Base-by-base conservation (phyloP, 2,888 invertebrate species). In the Mamestra brassicae region DNA sequence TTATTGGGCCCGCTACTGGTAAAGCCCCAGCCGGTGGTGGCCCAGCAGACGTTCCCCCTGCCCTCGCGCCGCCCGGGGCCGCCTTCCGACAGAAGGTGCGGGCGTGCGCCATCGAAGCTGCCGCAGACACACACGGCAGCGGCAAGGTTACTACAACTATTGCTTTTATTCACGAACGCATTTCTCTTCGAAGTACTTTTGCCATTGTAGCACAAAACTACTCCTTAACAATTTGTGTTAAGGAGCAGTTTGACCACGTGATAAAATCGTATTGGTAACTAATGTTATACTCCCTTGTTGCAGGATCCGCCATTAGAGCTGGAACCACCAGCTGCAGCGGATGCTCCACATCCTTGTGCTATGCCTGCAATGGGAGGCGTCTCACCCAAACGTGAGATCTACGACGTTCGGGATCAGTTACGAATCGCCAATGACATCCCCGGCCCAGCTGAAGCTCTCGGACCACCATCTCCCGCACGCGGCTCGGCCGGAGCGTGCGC, bases 1-100 rank as follows among this genome's bases (percentile, higher is more conserved):
- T 97, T 98, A 98, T 98, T 98, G 98, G 98, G 98, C 98, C 98
- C 98, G 98, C 98, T 98, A 98, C 98, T 98, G 98, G 98, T 98
- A 98, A 98, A 98, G 98, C 98, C 98, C 98, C 98, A 97, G 97
- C 97, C 96, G 97, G 97, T 97, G 97, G 97, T 97, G 97, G 97
- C 96, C 96, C 95, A 87, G 92, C 89, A 85, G 95, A 95, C 93
- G 91, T 93, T 64, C 90, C 93, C 85, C 90, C 93, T 78, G 92
- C 94, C 85, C 90, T 94, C 89, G 93, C 94, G 92, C 94, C 94
- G 93, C 95, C 96, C 94, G 96, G 96, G 95, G 96, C 92, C 94
- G 94, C 96, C 96, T 95, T 96, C 95, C 90, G 95, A 91, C 80
- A 93, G 95, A 96, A 96, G 96, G 96, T 93, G 94, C 95, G 96